phyloP scores from a whole-genome alignment of 2,113 vertebrate species.

The Rhagologus leucostigma region DNA sequence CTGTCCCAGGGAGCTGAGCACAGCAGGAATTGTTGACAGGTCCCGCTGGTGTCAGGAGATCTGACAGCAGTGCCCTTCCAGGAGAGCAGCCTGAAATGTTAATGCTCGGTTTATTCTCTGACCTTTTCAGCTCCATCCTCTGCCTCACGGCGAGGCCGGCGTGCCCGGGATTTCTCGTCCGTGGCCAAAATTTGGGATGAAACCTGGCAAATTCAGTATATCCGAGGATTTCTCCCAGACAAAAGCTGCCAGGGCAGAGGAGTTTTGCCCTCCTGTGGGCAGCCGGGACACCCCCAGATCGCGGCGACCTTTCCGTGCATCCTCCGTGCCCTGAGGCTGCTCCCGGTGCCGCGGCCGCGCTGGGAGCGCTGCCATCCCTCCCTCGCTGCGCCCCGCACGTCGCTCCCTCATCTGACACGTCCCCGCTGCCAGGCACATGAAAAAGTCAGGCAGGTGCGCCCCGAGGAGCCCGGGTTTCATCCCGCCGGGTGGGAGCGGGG shows the following conservation, averaged over 20 bases:
- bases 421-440: neutral
- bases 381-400: neutral
- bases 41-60: neutral
- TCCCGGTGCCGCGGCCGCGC: neutral
- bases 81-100: neutral
- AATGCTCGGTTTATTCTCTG: neutral
- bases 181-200: neutral
- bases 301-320: neutral
- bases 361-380: neutral
- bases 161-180: neutral
- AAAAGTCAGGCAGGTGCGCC: constrained; percentile 63
- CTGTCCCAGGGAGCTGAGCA: neutral
- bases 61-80: neutral
- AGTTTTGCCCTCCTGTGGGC: neutral
- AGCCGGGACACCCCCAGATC: neutral
- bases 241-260: neutral
- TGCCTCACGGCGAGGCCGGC: neutral
- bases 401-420: constrained; percentile 11
- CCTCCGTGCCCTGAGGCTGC: neutral
- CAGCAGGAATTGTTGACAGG: neutral
- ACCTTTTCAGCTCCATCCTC: neutral
- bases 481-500: neutral
- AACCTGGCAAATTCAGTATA: rapidly evolving
- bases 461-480: neutral
- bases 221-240: rapidly evolving